Percentiles rank a stretch among this genome's conserved stretches.
Evolutionary conservation across 2,888 invertebrate species (phyloP).

Genomic region (Himalopsyche japonica): DNA sequence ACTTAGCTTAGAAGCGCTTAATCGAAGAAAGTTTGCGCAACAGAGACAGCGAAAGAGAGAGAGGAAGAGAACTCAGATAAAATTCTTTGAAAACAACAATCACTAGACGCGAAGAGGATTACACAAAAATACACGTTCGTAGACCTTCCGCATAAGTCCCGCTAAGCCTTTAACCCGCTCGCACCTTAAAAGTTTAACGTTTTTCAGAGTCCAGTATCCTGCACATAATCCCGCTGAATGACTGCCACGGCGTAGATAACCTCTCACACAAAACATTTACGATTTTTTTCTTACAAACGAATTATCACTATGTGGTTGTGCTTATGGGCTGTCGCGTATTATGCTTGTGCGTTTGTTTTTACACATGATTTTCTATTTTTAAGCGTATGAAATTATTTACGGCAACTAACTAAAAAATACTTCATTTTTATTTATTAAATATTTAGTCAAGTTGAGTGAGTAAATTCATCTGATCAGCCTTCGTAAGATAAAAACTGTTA

Average conservation of each 20-base stretch:
- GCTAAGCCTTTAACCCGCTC: constrained; percentile 34
- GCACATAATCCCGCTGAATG: constrained; percentile 34
- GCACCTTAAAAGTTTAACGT: constrained; percentile 34
- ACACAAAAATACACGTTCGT: constrained; percentile 24
- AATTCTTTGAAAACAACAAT: constrained; percentile 36
- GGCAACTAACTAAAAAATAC: too few species aligned
- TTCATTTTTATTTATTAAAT: too few species aligned
- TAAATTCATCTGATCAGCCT: too few species aligned
- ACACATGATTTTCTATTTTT: too few species aligned
- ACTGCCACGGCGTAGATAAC: constrained; percentile 37
- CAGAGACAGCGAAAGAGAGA: background rate
- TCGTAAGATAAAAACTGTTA: too few species aligned
- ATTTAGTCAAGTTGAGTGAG: too few species aligned
- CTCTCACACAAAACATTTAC: constrained; percentile 14
- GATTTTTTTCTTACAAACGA: background rate
- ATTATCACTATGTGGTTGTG: background rate
- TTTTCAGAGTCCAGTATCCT: constrained; percentile 21
- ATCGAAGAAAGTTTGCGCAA: background rate
- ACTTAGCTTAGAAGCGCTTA: background rate
- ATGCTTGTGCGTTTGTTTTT: too few species aligned
- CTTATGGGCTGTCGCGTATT: too few species aligned
- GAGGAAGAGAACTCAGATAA: constrained; percentile 12
- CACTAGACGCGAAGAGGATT: constrained; percentile 17
- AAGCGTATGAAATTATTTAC: too few species aligned
- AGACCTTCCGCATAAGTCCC: constrained; percentile 24